These are phyloP conservation scores for Oscheius sp. DNA, from an alignment of 1,140 invertebrate species.

Conservation along the genomic window DNA sequence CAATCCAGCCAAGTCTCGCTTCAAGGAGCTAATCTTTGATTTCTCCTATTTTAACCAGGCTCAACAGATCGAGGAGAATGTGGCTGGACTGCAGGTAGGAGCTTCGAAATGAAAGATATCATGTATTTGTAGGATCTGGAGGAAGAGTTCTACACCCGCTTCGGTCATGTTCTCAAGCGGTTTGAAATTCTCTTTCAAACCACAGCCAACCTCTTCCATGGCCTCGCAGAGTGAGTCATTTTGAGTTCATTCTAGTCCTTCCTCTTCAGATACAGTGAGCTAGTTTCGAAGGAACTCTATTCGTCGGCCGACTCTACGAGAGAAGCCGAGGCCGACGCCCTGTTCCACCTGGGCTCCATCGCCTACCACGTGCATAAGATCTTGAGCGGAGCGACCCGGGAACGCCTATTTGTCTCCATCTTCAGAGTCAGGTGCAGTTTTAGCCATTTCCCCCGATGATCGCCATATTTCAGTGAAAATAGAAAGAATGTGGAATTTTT, in stretches of 20 bases:
- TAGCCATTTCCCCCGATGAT: too few relatives aligned
- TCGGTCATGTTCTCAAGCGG: not conserved
- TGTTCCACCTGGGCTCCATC: not conserved
- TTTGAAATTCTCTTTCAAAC: conserved; percentile 16
- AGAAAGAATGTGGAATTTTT: not conserved
- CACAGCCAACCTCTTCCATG: not conserved
- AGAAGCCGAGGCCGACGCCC: not conserved
- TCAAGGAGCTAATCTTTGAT: conserved; percentile 1
- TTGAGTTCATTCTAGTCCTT: too few relatives aligned
- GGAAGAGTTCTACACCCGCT: not conserved
- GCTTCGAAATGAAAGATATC: not conserved
- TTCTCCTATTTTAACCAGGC: conserved; percentile 6
- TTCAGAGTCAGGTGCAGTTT: not conserved
- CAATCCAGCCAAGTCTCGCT: conserved; percentile 3
- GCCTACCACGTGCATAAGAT: not conserved
- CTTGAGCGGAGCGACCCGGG: not conserved
- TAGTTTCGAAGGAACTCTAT: not conserved
- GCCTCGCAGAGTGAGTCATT: conserved; percentile 11
- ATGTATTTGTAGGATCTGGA: conserved; percentile 3
- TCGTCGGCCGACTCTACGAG: not conserved
- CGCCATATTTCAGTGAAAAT: not conserved
- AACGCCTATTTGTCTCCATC: not conserved
- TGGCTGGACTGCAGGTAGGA: not conserved
- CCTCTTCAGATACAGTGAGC: not conserved
- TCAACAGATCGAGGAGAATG: not conserved